Conservation (phyloP, 2,888 invertebrate species). For the Ischnura elegans region DNA sequence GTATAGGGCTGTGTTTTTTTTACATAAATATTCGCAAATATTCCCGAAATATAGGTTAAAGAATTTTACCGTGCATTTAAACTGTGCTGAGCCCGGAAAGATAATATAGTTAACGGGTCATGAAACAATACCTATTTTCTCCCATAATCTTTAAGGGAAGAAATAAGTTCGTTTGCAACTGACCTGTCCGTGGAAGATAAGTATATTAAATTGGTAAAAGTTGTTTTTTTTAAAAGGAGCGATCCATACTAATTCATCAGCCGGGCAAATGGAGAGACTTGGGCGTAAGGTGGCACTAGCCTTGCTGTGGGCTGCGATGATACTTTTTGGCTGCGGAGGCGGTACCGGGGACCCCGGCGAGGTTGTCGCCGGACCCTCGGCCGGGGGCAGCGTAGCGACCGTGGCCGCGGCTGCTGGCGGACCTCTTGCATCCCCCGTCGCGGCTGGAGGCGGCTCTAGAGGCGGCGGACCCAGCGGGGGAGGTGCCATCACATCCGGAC, state of each 20-base stretch:
- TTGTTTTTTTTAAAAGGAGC: background rate
- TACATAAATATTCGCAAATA: background rate
- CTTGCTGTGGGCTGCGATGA: slow-evolving; percentile 47
- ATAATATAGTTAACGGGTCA: background rate
- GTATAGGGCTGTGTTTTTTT: background rate
- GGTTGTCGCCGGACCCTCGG: background rate
- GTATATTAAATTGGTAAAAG: background rate
- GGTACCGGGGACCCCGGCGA: slow-evolving; percentile 4
- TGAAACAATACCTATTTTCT: background rate
- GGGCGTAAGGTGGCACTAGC: slow-evolving; percentile 46
- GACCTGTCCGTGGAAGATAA: no score
- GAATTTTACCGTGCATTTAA: background rate
- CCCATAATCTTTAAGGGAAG: background rate
- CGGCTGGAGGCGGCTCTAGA: background rate
- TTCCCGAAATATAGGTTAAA: background rate
- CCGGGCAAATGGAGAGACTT: slow-evolving; percentile 24
- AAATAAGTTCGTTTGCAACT: background rate
- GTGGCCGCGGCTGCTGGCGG: background rate
- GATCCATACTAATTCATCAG: background rate
- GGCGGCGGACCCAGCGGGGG: background rate
- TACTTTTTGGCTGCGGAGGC: slow-evolving; percentile 28
- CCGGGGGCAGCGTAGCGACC: background rate
- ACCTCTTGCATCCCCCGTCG: background rate
- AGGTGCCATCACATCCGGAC: background rate
- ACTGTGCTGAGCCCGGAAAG: background rate